Conservation (phyloP, 1,140 invertebrate genomes). For the Caenorhabditis remanei region DNA sequence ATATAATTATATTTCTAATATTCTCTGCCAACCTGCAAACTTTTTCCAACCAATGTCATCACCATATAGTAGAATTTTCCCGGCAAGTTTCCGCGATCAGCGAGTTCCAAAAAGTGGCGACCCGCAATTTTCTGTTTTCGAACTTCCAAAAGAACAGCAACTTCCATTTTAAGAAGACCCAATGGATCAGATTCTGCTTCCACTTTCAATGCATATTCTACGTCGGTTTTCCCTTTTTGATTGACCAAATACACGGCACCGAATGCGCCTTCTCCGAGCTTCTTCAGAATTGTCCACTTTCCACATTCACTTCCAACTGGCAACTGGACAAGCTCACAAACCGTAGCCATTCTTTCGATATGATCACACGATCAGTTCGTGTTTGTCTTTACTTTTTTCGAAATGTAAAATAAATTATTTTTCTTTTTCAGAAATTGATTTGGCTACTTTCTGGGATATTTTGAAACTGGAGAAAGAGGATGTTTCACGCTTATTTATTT, state of each 20-base stretch:
- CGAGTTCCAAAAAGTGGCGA: slow-evolving; percentile 60
- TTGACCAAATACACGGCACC: slow-evolving; percentile 69
- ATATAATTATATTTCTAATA: background rate
- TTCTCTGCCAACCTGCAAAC: slow-evolving; percentile 56
- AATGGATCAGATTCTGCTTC: slow-evolving; percentile 67
- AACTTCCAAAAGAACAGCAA: slow-evolving; percentile 69
- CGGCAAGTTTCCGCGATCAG: slow-evolving; percentile 52
- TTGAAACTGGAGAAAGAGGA: too few species aligned
- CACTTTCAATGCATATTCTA: slow-evolving; percentile 67
- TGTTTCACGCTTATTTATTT: too few species aligned
- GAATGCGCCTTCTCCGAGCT: slow-evolving; percentile 71
- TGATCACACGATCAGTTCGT: slow-evolving; percentile 55
- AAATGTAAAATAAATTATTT: too few species aligned
- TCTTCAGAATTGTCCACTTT: slow-evolving; percentile 69
- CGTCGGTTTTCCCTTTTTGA: slow-evolving; percentile 47
- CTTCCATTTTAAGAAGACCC: slow-evolving; percentile 72
- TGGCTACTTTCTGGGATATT: too few species aligned
- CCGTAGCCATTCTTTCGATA: slow-evolving; percentile 75
- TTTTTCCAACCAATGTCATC: slow-evolving; percentile 71
- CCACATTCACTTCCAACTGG: slow-evolving; percentile 56
- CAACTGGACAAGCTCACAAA: slow-evolving; percentile 77
- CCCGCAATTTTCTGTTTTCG: slow-evolving; percentile 56
- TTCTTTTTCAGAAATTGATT: too few species aligned
- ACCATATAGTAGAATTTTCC: slow-evolving; percentile 69
- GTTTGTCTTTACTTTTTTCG: slow-evolving; percentile 13